These are phyloP conservation scores for Melipona beecheii DNA, from an alignment of 2,888 invertebrate species.

Conservation along the genomic window DNA sequence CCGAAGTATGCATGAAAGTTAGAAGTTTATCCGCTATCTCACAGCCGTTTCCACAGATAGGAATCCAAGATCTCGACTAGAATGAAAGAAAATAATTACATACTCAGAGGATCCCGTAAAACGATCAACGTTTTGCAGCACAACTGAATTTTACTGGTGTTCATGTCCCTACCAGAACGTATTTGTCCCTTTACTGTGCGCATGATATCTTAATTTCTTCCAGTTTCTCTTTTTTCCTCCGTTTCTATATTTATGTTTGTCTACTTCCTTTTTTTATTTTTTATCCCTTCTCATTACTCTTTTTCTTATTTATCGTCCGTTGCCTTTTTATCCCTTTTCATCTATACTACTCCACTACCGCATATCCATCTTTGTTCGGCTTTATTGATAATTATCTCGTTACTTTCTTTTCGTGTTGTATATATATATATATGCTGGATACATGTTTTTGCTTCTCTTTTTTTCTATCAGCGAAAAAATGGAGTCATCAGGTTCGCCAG, in stretches of 20 bases:
- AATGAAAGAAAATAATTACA: conserved; percentile 12
- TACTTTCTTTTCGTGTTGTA: conserved; percentile 17
- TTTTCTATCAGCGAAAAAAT: not conserved
- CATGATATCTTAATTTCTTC: conserved; percentile 79
- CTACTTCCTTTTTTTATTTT: conserved; percentile 26
- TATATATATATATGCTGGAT: not conserved
- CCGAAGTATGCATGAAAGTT: conserved; percentile 53
- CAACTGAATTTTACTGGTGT: conserved; percentile 62
- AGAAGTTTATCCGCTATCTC: conserved; percentile 57
- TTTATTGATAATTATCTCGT: conserved; percentile 26
- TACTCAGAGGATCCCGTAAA: conserved; percentile 14
- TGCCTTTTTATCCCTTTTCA: conserved; percentile 31
- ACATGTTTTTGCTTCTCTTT: not conserved
- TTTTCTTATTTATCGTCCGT: conserved; percentile 42
- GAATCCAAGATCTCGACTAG: conserved; percentile 50
- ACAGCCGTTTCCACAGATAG: conserved; percentile 22
- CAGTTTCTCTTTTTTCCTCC: not conserved
- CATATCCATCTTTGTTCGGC: not conserved
- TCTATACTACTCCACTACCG: conserved; percentile 2
- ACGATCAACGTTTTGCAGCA: conserved; percentile 56
- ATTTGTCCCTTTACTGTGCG: conserved; percentile 73
- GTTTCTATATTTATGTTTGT: conserved; percentile 1
- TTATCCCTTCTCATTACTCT: conserved; percentile 35
- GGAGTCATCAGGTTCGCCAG: not conserved
- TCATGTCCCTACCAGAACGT: conserved; percentile 58